These are phyloP conservation scores for Temnothorax rugatulus DNA, from an alignment of 2,888 invertebrate species.

Conservation along the genomic window DNA sequence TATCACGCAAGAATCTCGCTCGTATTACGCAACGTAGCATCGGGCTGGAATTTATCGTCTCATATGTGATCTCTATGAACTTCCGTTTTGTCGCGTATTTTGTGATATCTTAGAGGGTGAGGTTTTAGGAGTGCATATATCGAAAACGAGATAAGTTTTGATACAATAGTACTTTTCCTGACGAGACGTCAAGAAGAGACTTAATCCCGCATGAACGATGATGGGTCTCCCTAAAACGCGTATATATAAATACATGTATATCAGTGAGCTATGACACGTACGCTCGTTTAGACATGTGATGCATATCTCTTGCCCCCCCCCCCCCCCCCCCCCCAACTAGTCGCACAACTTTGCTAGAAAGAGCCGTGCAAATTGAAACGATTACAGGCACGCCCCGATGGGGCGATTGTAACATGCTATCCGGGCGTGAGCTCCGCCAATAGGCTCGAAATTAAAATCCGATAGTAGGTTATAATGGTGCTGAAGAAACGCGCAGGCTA, in stretches of 20 bases:
- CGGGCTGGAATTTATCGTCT: conserved; percentile 16
- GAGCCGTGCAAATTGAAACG: conserved; percentile 18
- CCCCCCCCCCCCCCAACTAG: conserved; percentile 34
- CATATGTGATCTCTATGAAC: conserved; percentile 36
- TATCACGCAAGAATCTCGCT: conserved; percentile 20
- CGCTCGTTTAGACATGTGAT: conserved; percentile 68
- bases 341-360: conserved; percentile 48
- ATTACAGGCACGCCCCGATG: background rate
- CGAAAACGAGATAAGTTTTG: conserved; percentile 33
- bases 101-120: conserved; percentile 26
- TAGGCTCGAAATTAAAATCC: conserved; percentile 39
- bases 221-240: conserved; percentile 47
- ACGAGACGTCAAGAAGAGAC: conserved; percentile 49
- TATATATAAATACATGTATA: conserved; percentile 62
- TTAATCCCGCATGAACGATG: conserved; percentile 58
- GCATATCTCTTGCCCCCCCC: conserved; percentile 66
- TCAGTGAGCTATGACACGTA: conserved; percentile 71
- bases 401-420: background rate
- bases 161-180: conserved; percentile 61
- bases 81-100: conserved; percentile 18
- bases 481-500: conserved; percentile 10
- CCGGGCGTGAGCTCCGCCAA: conserved; percentile 30
- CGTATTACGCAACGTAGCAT: background rate
- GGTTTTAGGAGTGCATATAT: background rate
- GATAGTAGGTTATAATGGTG: conserved; percentile 36